phyloP scores from a whole-genome alignment of 2,113 vertebrate genomes.

The Irena cyanogastra region DNA sequence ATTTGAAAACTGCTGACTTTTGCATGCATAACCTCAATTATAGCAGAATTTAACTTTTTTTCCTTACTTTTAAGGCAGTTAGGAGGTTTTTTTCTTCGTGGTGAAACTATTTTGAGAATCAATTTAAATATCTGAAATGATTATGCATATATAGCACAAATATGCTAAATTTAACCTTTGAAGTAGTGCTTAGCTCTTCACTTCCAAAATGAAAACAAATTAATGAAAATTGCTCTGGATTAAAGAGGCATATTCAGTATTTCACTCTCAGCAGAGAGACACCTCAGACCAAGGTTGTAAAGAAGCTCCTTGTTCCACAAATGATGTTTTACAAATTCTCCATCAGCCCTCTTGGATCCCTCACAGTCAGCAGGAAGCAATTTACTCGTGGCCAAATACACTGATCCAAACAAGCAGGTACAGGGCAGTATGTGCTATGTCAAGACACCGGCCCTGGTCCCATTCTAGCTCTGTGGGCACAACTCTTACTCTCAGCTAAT shows the following conservation, averaged over 20 bases:
- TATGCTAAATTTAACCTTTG: conserved; percentile 18
- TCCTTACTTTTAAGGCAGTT: background rate
- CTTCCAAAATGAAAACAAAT: background rate
- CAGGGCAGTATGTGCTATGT: accelerated
- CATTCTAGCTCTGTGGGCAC: background rate
- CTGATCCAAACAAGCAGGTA: background rate
- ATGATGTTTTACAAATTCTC: background rate
- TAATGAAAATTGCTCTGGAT: background rate
- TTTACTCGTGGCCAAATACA: background rate
- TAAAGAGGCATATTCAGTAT: background rate
- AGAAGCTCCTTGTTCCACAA: too few relatives aligned
- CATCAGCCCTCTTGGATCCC: background rate
- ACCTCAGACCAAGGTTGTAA: background rate
- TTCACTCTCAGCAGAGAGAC: background rate
- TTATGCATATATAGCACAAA: background rate
- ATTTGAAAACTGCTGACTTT: background rate
- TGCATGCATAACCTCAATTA: background rate
- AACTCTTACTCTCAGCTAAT: background rate
- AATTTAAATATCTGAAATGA: background rate
- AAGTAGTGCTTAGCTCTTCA: background rate
- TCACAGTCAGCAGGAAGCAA: background rate
- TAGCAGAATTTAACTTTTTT: background rate
- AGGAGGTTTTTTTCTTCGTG: background rate
- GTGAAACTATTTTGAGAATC: background rate
- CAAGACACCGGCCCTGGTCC: background rate